Evolutionary conservation across 2,888 invertebrate species (phyloP).

Genomic region (Dicyrtomina minuta): DNA sequence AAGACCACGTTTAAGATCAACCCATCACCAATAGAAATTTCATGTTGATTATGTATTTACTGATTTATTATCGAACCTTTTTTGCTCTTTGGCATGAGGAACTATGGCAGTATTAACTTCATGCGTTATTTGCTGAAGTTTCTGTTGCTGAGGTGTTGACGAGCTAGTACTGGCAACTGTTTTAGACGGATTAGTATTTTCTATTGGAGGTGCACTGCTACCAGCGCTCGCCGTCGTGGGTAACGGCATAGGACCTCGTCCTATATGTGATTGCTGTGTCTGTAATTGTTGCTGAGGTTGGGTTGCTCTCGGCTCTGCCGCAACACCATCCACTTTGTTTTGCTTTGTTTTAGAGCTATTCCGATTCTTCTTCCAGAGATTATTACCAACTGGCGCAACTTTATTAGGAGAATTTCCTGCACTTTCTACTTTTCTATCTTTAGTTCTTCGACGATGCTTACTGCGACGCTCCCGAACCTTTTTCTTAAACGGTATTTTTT

Average conservation of each 20-base stretch:
- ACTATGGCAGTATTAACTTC: constrained; percentile 52
- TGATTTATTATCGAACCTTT: constrained; percentile 48
- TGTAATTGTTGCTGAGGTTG: no score
- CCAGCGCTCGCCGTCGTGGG: constrained; percentile 23
- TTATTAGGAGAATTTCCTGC: no score
- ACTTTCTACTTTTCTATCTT: no score
- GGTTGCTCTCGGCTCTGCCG: neutral
- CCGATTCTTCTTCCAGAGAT: no score
- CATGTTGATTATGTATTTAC: neutral
- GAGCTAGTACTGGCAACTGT: constrained; percentile 29
- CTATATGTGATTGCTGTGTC: neutral
- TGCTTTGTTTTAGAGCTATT: constrained; percentile 24
- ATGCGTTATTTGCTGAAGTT: no score
- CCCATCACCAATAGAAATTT: constrained; percentile 21
- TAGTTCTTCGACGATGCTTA: no score
- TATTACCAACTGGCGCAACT: no score
- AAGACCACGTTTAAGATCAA: no score
- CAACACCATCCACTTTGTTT: neutral
- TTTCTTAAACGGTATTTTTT: constrained; percentile 82
- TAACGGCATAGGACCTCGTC: constrained; percentile 19
- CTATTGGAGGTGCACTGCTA: constrained; percentile 27
- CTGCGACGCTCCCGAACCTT: constrained; percentile 64
- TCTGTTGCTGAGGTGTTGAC: constrained; percentile 35
- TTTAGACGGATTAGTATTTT: no score
- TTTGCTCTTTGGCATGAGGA: constrained; percentile 50